phyloP scores from a whole-genome alignment of 2,888 invertebrate genomes.

The Mesorhabditis spiculigera region DNA sequence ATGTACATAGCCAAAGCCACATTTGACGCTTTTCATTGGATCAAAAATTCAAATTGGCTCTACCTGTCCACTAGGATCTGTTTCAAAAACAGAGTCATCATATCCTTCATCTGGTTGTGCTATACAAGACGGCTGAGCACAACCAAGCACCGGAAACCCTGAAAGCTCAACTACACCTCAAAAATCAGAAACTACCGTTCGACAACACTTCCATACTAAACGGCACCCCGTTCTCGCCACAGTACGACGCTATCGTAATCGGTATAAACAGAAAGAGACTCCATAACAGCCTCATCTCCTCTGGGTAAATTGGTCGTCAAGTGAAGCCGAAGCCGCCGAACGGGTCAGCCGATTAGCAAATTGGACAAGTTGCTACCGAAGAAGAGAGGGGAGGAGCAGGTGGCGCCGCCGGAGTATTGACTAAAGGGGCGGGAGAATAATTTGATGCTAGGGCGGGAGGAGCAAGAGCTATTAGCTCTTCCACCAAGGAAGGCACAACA shows the following conservation, averaged over 20 bases:
- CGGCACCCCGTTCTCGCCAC: conserved; percentile 53
- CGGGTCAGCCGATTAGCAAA: no score
- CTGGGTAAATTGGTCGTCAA: not conserved
- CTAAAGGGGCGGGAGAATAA: no score
- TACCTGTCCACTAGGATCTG: conserved; percentile 40
- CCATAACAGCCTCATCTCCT: not conserved
- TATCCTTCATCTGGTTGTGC: conserved; percentile 43
- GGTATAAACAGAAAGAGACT: not conserved
- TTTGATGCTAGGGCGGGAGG: no score
- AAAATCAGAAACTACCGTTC: conserved; percentile 22
- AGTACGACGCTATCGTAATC: conserved; percentile 35
- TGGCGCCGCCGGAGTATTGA: no score
- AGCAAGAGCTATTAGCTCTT: no score
- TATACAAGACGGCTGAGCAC: conserved; percentile 56
- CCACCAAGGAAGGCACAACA: no score
- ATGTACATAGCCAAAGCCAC: not conserved
- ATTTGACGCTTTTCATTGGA: not conserved
- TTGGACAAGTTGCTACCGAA: no score
- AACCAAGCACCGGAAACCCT: conserved; percentile 50
- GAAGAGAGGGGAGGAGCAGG: no score
- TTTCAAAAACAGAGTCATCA: conserved; percentile 50
- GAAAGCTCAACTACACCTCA: conserved; percentile 1
- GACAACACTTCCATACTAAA: conserved; percentile 50
- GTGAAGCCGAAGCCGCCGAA: conserved; percentile 4
- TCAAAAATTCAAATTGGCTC: not conserved